Evolutionary conservation across 2,888 invertebrate genomes (phyloP), one percentile per base, ranked within the genome.

Genomic region (Acrocyrtus sp.): DNA sequence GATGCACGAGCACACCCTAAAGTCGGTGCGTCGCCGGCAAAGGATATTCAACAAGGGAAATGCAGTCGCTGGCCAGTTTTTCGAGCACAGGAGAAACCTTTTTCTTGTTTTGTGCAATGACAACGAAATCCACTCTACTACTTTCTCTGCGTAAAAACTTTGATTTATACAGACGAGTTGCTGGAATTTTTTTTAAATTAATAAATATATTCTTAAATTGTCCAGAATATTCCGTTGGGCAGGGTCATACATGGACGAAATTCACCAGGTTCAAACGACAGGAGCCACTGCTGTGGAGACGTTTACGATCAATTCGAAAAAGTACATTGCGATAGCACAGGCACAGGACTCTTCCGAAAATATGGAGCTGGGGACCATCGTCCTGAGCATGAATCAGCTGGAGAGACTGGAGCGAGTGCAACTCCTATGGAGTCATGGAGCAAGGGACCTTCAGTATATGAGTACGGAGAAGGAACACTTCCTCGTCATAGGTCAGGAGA

Each of bases 211-310:
- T 34, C 21, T 51, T n/a, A 12, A 15, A 26, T 63, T 19, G 3
- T 62, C 3, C 45, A 80, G 80, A 21, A 39, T 81, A 19, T 81
- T 66, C 41, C 73, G 74, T 17, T 81, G 81, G 81, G 69, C 74
- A n/a, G 75, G 67, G 8, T 76, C 79, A 0, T 77, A 81, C 51
- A 77, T 81, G 75, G 81, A 81, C 63, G 78, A 79, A 70, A 78
- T 80, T 27, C 79, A 81, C 66, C 61, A 67, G n/a, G 62, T 81
- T 47, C 78, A 78, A 56, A 77, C 79, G 0, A 60, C 78, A 45
- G 81, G 81, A 21, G 78, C 78, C 2, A 62, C 39, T 15, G 72
- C 77, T 12, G 74, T 78, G 5, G 68, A 66, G 39, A 53, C 68
- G n/a, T 75, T 79, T 53, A 43, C 27, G 2, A 76, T 79, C 12